Base-by-base conservation (phyloP, 2,113 vertebrate species). In the Mola mola region DNA sequence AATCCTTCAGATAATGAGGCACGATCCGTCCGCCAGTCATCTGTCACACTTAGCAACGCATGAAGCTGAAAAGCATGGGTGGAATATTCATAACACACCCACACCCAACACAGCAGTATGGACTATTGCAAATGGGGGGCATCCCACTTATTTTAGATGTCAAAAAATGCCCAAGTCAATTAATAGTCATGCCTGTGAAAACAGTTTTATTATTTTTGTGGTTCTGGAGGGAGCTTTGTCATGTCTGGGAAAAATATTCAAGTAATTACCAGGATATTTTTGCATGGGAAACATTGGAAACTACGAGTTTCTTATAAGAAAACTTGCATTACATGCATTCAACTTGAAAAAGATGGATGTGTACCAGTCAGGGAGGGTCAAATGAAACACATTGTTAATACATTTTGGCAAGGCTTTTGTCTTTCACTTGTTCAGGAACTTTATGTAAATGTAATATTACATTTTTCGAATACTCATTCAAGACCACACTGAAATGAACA, bases 101-200 rank as follows among this genome's bases (percentile, higher is more conserved):
- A 64, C 78, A 81, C 51, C 51, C 51, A 47, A 16, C 38, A 28
- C 37, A 16, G 36, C 15, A 31, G 36, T 28, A 46, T 13, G 43
- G 24, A 64, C 19, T 47, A 62, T 36, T 22, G 47, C 15, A 61
- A 56, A 58, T 21, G 42, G 15, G 4, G 65, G 50, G 41, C 65
- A 70, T 70, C 47, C 57, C 44, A 57, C 72, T 51, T 58, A 70
- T 64, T 66, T 69, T 66, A 38, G 40, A 72, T 55, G 49, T 66
- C 60, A 73, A 22, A 28, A 28, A 28, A 28, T 5, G 26, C 8
- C 26, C 4, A 8, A 65, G 50, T 62, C 57, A 69, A 61, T 62
- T 38, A 59, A 49, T 4, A 31, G 48, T 56, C 48, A 72, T 36
- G 46, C 22, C 49, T 74, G 64, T 71, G 61, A 78, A 62, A 62